Percentiles rank a stretch among this genome's conserved stretches.
phyloP scores from a whole-genome alignment of 1,140 invertebrate genomes.

The Orussus abietinus region DNA sequence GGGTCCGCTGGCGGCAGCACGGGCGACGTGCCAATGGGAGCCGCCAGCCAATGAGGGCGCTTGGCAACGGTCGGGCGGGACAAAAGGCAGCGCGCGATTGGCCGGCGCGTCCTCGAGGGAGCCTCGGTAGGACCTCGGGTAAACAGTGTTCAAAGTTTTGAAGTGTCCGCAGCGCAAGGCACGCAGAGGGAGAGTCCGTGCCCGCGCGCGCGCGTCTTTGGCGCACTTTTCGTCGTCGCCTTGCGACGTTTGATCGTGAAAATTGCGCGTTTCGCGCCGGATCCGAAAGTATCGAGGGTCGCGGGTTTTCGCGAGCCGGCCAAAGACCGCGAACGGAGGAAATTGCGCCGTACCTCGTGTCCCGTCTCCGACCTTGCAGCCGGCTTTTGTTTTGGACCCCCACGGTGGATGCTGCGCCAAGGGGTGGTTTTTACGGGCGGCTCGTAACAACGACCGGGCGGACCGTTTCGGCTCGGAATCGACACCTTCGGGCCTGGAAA shows the following conservation, averaged over 20 bases:
- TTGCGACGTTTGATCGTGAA: conserved; percentile 3
- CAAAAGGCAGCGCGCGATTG: conserved; percentile 23
- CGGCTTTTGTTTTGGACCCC: background rate
- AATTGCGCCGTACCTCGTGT: background rate
- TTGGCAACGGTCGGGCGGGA: conserved; percentile 32
- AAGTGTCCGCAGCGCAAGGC: conserved; percentile 15
- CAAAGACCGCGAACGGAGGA: background rate
- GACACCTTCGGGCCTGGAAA: conserved; percentile 1
- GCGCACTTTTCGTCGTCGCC: conserved; percentile 23
- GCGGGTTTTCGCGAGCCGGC: background rate
- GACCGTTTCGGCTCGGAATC: background rate
- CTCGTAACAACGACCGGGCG: background rate
- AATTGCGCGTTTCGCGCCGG: background rate
- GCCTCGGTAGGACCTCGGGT: conserved; percentile 20
- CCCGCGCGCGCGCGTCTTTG: conserved; percentile 26
- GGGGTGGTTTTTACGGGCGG: conserved; percentile 9
- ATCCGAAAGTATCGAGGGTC: background rate
- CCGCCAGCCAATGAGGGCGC: conserved; percentile 20
- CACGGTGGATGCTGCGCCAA: background rate
- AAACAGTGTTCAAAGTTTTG: conserved; percentile 29
- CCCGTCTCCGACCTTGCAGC: background rate
- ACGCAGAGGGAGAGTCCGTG: conserved; percentile 19
- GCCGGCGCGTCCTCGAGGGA: conserved; percentile 12
- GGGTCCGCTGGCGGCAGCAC: conserved; percentile 15
- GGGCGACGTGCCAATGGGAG: conserved; percentile 5